Evolutionary conservation across 1,140 invertebrate species (phyloP).

Genomic region (Bilobella aurantiaca): DNA sequence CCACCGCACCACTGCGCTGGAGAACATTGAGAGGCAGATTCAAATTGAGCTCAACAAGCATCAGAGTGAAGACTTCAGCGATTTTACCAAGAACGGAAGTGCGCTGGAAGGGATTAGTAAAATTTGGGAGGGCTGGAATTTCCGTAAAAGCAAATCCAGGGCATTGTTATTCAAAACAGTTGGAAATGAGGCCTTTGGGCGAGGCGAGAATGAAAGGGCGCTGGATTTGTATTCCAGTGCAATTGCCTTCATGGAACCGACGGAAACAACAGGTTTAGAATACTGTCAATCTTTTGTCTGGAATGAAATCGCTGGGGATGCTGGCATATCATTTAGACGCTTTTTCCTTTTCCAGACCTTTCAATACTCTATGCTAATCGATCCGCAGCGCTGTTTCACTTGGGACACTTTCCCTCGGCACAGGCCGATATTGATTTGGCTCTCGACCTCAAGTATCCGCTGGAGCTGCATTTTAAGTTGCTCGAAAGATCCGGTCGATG

Average conservation of each 20-base stretch:
- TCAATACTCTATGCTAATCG: conserved; percentile 73
- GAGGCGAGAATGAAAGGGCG: conserved; percentile 61
- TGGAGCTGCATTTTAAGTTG: conserved; percentile 42
- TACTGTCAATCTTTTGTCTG: conserved; percentile 4
- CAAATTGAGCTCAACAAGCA: not conserved
- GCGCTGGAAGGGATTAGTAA: not conserved
- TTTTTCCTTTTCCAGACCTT: conserved; percentile 44
- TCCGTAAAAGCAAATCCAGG: conserved; percentile 17
- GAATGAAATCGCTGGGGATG: not conserved
- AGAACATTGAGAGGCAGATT: not conserved
- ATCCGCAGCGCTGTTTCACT: conserved; percentile 73
- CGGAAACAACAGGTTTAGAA: conserved; percentile 18
- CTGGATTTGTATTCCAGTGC: conserved; percentile 58
- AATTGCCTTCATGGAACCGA: conserved; percentile 24
- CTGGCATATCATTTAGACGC: not conserved
- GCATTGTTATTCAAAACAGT: conserved; percentile 56
- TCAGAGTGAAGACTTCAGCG: not conserved
- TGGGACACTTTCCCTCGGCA: conserved; percentile 55
- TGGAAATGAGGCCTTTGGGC: conserved; percentile 70
- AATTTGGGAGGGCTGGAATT: not conserved
- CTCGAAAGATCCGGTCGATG: conserved; percentile 25
- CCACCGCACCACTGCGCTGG: not conserved
- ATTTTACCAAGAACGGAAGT: too few species aligned
- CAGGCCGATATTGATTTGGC: conserved; percentile 59
- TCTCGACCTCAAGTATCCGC: conserved; percentile 58